phyloP scores from a whole-genome alignment of 2,888 invertebrate species.

The Ochlodes sylvanus region DNA sequence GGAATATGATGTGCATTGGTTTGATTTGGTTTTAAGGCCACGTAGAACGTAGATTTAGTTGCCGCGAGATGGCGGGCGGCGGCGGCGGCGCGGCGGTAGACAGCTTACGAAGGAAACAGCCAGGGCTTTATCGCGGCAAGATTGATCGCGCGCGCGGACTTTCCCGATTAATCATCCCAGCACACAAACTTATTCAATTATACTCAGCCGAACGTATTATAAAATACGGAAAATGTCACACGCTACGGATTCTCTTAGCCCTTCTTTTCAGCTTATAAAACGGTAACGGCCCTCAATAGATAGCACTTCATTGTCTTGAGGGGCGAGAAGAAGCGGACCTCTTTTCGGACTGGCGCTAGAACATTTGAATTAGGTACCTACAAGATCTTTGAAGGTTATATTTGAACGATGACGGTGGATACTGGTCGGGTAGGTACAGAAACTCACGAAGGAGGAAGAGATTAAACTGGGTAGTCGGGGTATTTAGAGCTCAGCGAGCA shows the following conservation, averaged over 20 bases:
- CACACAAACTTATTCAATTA: slow-evolving; percentile 35
- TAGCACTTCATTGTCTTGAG: no score
- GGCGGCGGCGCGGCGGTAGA: neutral
- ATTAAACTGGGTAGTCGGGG: no score
- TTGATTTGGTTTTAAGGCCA: neutral
- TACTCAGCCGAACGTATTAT: slow-evolving; percentile 9
- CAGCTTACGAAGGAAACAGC: slow-evolving; percentile 17
- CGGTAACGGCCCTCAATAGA: no score
- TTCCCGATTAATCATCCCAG: slow-evolving; percentile 44
- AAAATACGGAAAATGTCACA: slow-evolving; percentile 12
- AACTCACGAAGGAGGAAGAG: no score
- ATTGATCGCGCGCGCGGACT: slow-evolving; percentile 43
- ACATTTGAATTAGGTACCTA: no score
- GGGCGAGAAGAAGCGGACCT: no score
- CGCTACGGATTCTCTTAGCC: neutral
- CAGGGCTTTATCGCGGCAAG: slow-evolving; percentile 42
- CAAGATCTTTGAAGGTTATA: no score
- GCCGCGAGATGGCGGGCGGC: no score
- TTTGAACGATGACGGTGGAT: no score
- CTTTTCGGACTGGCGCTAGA: no score
- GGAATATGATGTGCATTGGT: neutral
- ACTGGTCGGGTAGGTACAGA: no score
- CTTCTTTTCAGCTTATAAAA: neutral
- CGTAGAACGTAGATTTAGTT: neutral
- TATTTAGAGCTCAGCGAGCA: no score